phyloP scores from a whole-genome alignment of 2,888 invertebrate species.

The Drosophila antonietae region DNA sequence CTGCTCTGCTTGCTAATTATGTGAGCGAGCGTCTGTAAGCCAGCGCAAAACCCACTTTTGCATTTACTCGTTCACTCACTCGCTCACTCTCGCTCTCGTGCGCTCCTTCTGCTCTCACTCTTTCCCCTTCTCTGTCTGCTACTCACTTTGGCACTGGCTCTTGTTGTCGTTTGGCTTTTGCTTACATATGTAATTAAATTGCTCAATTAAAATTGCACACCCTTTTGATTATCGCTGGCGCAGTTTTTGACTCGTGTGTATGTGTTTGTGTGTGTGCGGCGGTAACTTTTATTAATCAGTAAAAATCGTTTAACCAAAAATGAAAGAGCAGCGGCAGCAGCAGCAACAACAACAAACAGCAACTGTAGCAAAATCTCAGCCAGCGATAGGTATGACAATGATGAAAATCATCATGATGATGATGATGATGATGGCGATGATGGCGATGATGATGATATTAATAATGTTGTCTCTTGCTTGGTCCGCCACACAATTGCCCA shows the following conservation, averaged over 20 bases:
- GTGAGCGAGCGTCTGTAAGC: slow-evolving; percentile 34
- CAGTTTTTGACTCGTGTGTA: slow-evolving; percentile 35
- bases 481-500: slow-evolving; percentile 67
- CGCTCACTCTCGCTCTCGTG: background rate
- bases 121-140: background rate
- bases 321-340: slow-evolving; percentile 26
- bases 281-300: slow-evolving; percentile 72
- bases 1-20: slow-evolving; percentile 64
- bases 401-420: slow-evolving; percentile 13
- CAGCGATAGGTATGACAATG: slow-evolving; percentile 34
- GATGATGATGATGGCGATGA: slow-evolving; percentile 8
- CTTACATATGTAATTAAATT: slow-evolving; percentile 83
- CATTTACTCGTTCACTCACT: background rate
- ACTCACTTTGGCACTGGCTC: slow-evolving; percentile 20
- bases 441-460: slow-evolving; percentile 27
- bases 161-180: slow-evolving; percentile 63
- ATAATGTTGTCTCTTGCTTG: slow-evolving; percentile 41
- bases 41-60: slow-evolving; percentile 6
- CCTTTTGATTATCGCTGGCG: slow-evolving; percentile 83
- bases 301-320: slow-evolving; percentile 68
- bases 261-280: slow-evolving; percentile 25
- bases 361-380: slow-evolving; percentile 24
- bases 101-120: background rate
- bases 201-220: slow-evolving; percentile 84
- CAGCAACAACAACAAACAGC: slow-evolving; percentile 1